Conservation (phyloP, 2,113 vertebrate species). For the Chroicocephalus ridibundus region DNA sequence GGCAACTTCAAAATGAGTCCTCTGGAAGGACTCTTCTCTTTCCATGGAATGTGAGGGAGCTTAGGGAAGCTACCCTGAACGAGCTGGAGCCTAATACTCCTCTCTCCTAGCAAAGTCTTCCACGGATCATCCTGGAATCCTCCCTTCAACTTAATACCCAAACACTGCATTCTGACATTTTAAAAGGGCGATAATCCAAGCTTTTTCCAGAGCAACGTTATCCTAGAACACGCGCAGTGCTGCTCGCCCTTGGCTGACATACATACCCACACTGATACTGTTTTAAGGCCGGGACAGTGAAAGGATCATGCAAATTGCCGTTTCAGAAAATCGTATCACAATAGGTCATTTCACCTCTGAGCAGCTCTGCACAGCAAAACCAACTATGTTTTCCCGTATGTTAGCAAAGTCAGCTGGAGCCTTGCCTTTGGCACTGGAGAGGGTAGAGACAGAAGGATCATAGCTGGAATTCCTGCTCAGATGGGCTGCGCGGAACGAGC, state of each 20-base stretch:
- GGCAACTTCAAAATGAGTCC: neutral
- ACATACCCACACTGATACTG: neutral
- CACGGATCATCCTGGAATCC: neutral
- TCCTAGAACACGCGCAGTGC: neutral
- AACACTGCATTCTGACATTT: neutral
- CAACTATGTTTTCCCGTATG: neutral
- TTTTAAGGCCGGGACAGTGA: neutral
- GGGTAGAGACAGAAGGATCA: constrained; percentile 34
- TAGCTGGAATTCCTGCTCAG: constrained; percentile 39
- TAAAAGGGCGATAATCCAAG: neutral
- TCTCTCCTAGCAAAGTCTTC: neutral
- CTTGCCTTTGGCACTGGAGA: neutral
- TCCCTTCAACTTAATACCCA: neutral
- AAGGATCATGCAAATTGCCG: accelerated
- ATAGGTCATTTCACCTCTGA: neutral
- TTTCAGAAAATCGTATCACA: neutral
- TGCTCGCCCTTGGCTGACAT: neutral
- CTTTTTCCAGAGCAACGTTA: neutral
- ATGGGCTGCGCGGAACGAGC: neutral
- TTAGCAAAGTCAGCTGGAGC: constrained; percentile 1
- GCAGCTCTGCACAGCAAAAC: neutral
- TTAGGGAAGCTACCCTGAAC: neutral
- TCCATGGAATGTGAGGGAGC: neutral
- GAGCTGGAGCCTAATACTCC: neutral
- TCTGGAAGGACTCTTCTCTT: neutral